Evolutionary conservation across 1,140 invertebrate species (phyloP).

Genomic region (Formica exsecta): DNA sequence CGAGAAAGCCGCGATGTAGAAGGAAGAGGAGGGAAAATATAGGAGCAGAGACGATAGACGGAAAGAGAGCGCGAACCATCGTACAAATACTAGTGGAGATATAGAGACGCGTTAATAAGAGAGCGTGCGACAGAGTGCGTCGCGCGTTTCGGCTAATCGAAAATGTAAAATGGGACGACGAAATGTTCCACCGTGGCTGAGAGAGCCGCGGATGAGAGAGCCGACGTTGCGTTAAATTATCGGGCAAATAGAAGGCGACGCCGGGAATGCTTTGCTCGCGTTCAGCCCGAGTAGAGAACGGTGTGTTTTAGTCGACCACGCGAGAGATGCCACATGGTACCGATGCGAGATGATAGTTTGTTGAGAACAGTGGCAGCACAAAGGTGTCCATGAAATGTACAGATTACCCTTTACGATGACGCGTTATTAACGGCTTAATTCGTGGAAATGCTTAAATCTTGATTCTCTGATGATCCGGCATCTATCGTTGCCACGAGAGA

Average conservation of each 20-base stretch:
- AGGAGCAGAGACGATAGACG: background rate
- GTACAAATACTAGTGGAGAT: constrained; percentile 13
- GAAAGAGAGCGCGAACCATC: constrained; percentile 8
- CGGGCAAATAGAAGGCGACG: constrained; percentile 69
- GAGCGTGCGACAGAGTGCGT: constrained; percentile 46
- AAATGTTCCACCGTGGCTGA: constrained; percentile 25
- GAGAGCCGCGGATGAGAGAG: constrained; percentile 25
- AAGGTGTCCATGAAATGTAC: constrained; percentile 39
- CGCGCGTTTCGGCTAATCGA: constrained; percentile 74
- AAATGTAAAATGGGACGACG: constrained; percentile 70
- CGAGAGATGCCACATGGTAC: constrained; percentile 19
- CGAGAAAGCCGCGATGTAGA: constrained; percentile 37
- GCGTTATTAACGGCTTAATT: constrained; percentile 51
- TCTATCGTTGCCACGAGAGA: background rate
- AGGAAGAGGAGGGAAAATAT: constrained; percentile 2
- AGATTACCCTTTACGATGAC: constrained; percentile 9
- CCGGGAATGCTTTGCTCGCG: constrained; percentile 59
- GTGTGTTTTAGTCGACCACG: constrained; percentile 45
- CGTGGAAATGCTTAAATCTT: constrained; percentile 24
- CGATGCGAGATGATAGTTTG: constrained; percentile 43
- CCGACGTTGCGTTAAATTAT: constrained; percentile 73
- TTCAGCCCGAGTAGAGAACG: constrained; percentile 25
- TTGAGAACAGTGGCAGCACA: constrained; percentile 37
- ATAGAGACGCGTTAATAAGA: constrained; percentile 72
- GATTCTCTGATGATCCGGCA: background rate